Base-by-base conservation (phyloP, 2,888 invertebrate genomes). In the Oligia latruncula region DNA sequence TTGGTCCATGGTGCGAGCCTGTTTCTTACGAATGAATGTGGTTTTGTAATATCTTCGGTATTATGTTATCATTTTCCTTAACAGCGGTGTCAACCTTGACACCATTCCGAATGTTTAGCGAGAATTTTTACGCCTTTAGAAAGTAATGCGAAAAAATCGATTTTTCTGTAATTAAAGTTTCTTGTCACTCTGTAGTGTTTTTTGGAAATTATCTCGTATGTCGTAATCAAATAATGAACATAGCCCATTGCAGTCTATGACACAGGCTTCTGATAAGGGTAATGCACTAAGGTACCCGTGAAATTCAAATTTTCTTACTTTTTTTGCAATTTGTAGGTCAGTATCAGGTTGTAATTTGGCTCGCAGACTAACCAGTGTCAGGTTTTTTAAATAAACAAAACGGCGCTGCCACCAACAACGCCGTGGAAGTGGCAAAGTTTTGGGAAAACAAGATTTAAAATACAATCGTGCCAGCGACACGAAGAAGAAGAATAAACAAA, bases 1-100 rank as follows among this genome's bases (percentile, higher is more conserved):
- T 58, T 62, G 81, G 77, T 84, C 52, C 80, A 71, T 74, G 83
- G 71, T 83, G 71, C 55, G 20, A 49, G 62, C 40, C 58, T 49
- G 60, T 55, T 66, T 70, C 72, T 62, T 66, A 81, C 13, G 8
- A 6, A 20, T 49, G 35, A 60, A n/a, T 77, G 46, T 62, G 65
- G 55, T 80, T 83, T 75, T 62, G 70, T 71, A 73, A 71, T 64
- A 4, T 35, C 64, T 74, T 62, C 4, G 40, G 52, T 71, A 71
- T 77, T 68, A 66, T 79, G 46, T 46, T 62, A 40, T 58, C 20
- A 49, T 81, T 84, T 80, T 84, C 81, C 81, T 84, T 74, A 74
- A n/a, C 58, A 23, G 20, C 5, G 9, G 9, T 11, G 0, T 13
- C 35, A 49, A 49, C 73, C 78, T 82, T 82, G 77, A 82, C 72